A percentile compares a stretch with the other conserved stretches of the same genome.
Evolutionary conservation across 2,888 invertebrate genomes (phyloP).

Genomic region (Caenorhabditis sp.): DNA sequence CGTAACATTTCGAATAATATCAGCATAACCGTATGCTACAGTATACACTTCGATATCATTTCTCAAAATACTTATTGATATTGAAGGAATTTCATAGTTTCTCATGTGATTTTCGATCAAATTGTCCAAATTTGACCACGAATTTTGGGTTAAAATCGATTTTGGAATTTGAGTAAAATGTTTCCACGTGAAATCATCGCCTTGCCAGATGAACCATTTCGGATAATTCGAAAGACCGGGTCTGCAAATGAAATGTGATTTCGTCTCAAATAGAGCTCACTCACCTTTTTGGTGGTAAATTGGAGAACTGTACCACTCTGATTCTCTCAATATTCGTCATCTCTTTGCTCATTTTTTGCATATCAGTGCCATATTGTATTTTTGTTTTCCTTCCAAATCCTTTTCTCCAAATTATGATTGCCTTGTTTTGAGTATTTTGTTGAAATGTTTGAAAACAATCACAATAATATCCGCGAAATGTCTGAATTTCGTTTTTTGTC

Average conservation of each 20-base stretch:
- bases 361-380: conserved; percentile 35
- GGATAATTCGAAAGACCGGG: not conserved
- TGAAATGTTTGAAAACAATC: conserved; percentile 49
- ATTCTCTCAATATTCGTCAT: conserved; percentile 23
- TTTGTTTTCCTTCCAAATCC: conserved; percentile 51
- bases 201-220: conserved; percentile 47
- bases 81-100: conserved; percentile 49
- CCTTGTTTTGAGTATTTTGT: conserved; percentile 18
- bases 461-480: conserved; percentile 48
- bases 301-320: conserved; percentile 25
- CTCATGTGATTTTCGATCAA: conserved; percentile 46
- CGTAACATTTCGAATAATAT: conserved; percentile 33
- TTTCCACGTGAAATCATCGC: conserved; percentile 46
- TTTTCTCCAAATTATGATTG: conserved; percentile 57
- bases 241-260: no score
- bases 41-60: conserved; percentile 30
- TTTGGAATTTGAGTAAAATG: conserved; percentile 26
- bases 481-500: conserved; percentile 30
- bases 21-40: conserved; percentile 50
- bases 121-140: conserved; percentile 19
- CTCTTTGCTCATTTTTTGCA: conserved; percentile 30
- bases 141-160: conserved; percentile 15
- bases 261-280: no score
- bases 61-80: conserved; percentile 45
- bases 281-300: conserved; percentile 14